phyloP scores from a whole-genome alignment of 2,888 invertebrate species.

The Rhodophaea formosa region DNA sequence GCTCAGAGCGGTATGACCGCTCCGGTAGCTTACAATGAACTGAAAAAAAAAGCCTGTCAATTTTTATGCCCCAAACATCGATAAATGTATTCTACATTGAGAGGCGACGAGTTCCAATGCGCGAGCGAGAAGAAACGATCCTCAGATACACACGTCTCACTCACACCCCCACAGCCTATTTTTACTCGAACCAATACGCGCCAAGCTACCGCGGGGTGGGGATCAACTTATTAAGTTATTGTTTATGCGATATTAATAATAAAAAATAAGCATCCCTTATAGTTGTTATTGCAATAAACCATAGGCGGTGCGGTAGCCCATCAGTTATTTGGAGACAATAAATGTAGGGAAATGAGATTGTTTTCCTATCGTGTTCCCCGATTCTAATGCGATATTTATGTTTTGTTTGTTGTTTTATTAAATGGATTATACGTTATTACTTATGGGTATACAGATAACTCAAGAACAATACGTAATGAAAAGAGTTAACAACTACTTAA shows the following conservation, averaged over 20 bases:
- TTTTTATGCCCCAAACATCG: slow-evolving; percentile 80
- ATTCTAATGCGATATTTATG: slow-evolving; percentile 61
- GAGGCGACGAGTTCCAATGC: slow-evolving; percentile 71
- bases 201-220: slow-evolving; percentile 68
- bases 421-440: slow-evolving; percentile 25
- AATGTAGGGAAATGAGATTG: slow-evolving; percentile 66
- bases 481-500: neutral
- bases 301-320: slow-evolving; percentile 42
- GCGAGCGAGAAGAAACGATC: slow-evolving; percentile 44
- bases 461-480: neutral
- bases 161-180: slow-evolving; percentile 75
- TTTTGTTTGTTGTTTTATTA: slow-evolving; percentile 48
- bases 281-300: slow-evolving; percentile 60
- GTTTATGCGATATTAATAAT: slow-evolving; percentile 78
- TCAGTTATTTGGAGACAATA: slow-evolving; percentile 60
- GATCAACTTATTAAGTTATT: slow-evolving; percentile 78
- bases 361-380: slow-evolving; percentile 53
- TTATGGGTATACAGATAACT: neutral
- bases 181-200: slow-evolving; percentile 70
- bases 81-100: slow-evolving; percentile 78
- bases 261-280: slow-evolving; percentile 63
- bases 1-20: slow-evolving; percentile 48
- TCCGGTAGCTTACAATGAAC: slow-evolving; percentile 66
- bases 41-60: slow-evolving; percentile 81
- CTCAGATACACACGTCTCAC: slow-evolving; percentile 52